Percentiles rank a stretch among this genome's conserved stretches.
These are phyloP conservation scores for Parotocinclus haroldoi DNA, from an alignment of 2,797 vertebrate species.

Conservation along the genomic window DNA sequence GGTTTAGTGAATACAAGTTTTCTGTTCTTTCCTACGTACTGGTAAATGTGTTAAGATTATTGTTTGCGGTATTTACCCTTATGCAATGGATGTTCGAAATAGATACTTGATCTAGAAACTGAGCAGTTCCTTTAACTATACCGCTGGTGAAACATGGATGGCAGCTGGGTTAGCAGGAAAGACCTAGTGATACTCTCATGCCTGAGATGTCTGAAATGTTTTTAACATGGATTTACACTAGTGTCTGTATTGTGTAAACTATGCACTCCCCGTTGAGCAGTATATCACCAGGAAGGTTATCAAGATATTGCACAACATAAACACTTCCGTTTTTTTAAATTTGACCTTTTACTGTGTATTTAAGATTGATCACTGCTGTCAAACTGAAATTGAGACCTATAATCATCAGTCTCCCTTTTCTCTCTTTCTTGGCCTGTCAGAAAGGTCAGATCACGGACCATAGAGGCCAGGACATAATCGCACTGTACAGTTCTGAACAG, in stretches of 20 bases:
- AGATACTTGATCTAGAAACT: too few relatives aligned
- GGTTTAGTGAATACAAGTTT: too few relatives aligned
- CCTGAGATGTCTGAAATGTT: conserved; percentile 34
- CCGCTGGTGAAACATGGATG: conserved; percentile 19
- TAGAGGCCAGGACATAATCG: neutral
- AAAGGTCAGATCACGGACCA: neutral
- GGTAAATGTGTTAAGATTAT: too few relatives aligned
- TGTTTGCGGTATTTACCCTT: too few relatives aligned
- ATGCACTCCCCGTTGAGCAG: neutral
- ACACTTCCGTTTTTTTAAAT: neutral
- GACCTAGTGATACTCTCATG: conserved; percentile 9
- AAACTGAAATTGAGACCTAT: conserved; percentile 9
- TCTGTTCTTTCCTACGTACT: too few relatives aligned
- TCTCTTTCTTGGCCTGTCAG: neutral
- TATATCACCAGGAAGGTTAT: neutral
- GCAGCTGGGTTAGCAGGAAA: conserved; percentile 37
- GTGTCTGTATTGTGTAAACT: neutral
- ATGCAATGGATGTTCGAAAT: too few relatives aligned
- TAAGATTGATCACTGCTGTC: conserved; percentile 19
- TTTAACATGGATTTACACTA: conserved; percentile 26
- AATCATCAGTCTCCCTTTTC: conserved; percentile 9
- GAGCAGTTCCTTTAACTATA: neutral
- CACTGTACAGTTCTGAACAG: too few relatives aligned
- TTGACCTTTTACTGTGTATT: neutral
- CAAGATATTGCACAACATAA: conserved; percentile 1